Percentiles rank a stretch among this genome's conserved stretches.
phyloP scores from a whole-genome alignment of 2,888 invertebrate genomes.

The Apodemia duryi region DNA sequence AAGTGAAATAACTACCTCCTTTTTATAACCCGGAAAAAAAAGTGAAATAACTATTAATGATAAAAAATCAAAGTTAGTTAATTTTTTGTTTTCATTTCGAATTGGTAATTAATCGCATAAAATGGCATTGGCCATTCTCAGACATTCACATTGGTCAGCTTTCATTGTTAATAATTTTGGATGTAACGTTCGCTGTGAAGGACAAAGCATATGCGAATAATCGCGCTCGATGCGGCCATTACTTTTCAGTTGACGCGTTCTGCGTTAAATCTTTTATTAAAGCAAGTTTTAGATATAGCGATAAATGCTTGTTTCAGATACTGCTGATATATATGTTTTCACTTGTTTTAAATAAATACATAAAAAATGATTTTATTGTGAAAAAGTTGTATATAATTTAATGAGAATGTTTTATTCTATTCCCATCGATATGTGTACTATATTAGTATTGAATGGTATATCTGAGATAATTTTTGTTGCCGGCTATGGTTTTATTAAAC shows the following conservation, averaged over 20 bases:
- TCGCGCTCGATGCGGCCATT: background rate
- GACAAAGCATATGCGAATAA: too few species aligned
- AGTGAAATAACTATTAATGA: too few species aligned
- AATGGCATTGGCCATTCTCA: too few species aligned
- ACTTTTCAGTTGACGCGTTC: background rate
- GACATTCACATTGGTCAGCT: too few species aligned
- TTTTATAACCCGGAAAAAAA: too few species aligned
- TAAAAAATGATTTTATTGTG: background rate
- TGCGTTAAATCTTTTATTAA: background rate
- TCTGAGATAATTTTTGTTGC: constrained; percentile 47
- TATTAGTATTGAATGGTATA: constrained; percentile 24
- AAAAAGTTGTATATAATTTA: constrained; percentile 9
- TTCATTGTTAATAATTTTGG: too few species aligned
- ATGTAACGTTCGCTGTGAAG: too few species aligned
- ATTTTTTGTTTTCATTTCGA: too few species aligned
- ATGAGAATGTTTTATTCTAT: constrained; percentile 20
- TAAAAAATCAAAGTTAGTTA: too few species aligned
- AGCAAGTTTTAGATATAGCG: background rate
- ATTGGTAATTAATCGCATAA: too few species aligned
- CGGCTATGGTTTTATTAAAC: constrained; percentile 69
- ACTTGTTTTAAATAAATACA: background rate
- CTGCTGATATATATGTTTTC: background rate
- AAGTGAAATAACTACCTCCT: too few species aligned
- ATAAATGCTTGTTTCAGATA: background rate
- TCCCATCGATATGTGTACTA: constrained; percentile 34